Base-by-base conservation (phyloP, 2,113 vertebrate species). In the Felis chaus region DNA sequence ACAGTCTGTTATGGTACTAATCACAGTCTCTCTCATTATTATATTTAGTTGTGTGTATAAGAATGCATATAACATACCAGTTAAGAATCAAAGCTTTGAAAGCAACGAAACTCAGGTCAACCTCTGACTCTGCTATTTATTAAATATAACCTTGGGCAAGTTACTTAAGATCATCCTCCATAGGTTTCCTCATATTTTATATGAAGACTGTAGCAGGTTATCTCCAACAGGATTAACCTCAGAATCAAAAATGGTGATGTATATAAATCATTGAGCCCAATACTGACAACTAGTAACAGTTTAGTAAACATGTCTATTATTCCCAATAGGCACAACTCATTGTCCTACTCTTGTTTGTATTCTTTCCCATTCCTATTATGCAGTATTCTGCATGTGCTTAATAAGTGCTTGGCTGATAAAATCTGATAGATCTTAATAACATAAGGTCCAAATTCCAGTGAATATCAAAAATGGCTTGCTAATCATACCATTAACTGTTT, bases 341-440 rank as follows among this genome's bases (percentile, higher is more conserved):
- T 48, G 1, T 61, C 29, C 69, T 71, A 45, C 3, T 79, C 33
- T 87, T 79, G 83, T 25, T 27, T 53, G 5, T 45, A 88, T 78
- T 93, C 33, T 36, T 89, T 87, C n/a, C 71, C 50, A 89, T 66
- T 76, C 78, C 39, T 65, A 57, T 16, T 41, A 48, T 63, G 11
- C 15, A 57, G 19, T 66, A 74, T 65, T 85, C 27, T 73, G 19
- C 27, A 36, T 25, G 18, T 39, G 21, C 33, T 91, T 74, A 65
- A 14, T 74, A 93, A 91, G 13, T 89, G 39, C 19, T 80, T 89
- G 27, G 25, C 12, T 95, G 48, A 96, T 89, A 50, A 96, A 97
- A 89, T 73, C 63, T 76, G 19, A 84, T 39, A 91, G 41, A 69
- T 83, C 87, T 91, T 84, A 97, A 74, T 61, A 78, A 92, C 31